These are phyloP conservation scores for Magallana gigas DNA, from an alignment of 1,140 invertebrate genomes.

Conservation along the genomic window DNA sequence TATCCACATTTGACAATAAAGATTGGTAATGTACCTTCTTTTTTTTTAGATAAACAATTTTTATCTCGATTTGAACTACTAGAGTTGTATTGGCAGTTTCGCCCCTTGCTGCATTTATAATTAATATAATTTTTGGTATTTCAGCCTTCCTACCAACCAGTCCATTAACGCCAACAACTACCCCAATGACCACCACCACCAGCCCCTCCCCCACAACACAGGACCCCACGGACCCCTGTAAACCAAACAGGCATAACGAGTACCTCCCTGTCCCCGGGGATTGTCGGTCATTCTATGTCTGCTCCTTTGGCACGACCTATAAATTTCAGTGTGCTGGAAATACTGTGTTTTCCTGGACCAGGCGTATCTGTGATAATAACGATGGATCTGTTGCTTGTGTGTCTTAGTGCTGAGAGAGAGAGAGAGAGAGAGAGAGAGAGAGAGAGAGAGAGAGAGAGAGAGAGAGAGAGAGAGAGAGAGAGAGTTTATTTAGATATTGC, in stretches of 20 bases:
- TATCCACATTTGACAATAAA: too few relatives aligned
- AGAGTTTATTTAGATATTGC: too few relatives aligned
- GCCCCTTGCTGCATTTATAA: too few relatives aligned
- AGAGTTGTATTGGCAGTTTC: too few relatives aligned
- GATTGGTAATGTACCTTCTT: too few relatives aligned
- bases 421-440: slow-evolving; percentile 3
- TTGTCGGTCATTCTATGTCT: slow-evolving; percentile 57
- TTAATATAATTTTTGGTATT: not conserved
- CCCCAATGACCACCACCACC: slow-evolving; percentile 3
- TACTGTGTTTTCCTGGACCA: slow-evolving; percentile 47
- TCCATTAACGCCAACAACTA: not conserved
- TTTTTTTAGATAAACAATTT: too few relatives aligned
- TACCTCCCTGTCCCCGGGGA: slow-evolving; percentile 53
- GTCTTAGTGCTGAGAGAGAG: not conserved
- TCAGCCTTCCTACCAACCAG: not conserved
- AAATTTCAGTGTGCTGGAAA: slow-evolving; percentile 54
- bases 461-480: not conserved
- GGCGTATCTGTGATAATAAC: slow-evolving; percentile 53
- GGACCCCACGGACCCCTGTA: slow-evolving; percentile 50
- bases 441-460: not conserved
- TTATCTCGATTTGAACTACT: too few relatives aligned
- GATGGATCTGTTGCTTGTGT: slow-evolving; percentile 53
- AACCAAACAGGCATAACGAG: slow-evolving; percentile 54
- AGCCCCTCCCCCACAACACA: not conserved
- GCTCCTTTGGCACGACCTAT: slow-evolving; percentile 56